Conservation (phyloP, 2,888 invertebrate species). For the Meiosimyza platycephala region DNA sequence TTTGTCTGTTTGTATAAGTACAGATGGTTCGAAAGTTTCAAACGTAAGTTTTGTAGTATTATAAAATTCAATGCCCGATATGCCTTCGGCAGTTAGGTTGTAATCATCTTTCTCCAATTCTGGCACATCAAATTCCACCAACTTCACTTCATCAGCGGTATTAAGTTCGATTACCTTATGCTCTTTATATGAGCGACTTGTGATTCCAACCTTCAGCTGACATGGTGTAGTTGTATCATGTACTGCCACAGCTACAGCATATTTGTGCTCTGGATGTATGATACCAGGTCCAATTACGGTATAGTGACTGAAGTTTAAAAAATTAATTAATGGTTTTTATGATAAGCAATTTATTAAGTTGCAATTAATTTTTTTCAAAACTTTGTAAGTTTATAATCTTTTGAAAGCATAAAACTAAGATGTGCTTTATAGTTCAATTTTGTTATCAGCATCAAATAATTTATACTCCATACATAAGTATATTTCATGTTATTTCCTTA, state of each 20-base stretch:
- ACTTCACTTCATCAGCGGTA: constrained; percentile 50
- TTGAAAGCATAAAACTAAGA: too few relatives aligned
- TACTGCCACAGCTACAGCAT: constrained; percentile 80
- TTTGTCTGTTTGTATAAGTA: constrained; percentile 92
- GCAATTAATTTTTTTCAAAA: too few relatives aligned
- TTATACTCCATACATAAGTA: too few relatives aligned
- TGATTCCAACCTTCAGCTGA: constrained; percentile 56
- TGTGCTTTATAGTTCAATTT: too few relatives aligned
- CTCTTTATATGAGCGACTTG: constrained; percentile 56
- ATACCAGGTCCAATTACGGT: constrained; percentile 84
- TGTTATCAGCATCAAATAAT: too few relatives aligned
- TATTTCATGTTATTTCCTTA: too few relatives aligned
- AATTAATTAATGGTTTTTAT: too few relatives aligned
- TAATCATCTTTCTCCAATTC: constrained; percentile 73
- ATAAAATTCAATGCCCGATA: constrained; percentile 78
- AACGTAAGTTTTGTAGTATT: constrained; percentile 79
- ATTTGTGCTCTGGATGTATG: constrained; percentile 84
- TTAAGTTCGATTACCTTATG: constrained; percentile 51
- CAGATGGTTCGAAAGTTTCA: constrained; percentile 66
- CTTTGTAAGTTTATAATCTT: too few relatives aligned
- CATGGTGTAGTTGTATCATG: constrained; percentile 60
- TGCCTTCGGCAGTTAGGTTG: constrained; percentile 78
- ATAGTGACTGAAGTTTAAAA: constrained; percentile 67
- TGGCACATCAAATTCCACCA: constrained; percentile 55
- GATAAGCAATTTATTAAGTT: too few relatives aligned